phyloP scores from a whole-genome alignment of 2,888 invertebrate species.

The Vesta saturnalis region DNA sequence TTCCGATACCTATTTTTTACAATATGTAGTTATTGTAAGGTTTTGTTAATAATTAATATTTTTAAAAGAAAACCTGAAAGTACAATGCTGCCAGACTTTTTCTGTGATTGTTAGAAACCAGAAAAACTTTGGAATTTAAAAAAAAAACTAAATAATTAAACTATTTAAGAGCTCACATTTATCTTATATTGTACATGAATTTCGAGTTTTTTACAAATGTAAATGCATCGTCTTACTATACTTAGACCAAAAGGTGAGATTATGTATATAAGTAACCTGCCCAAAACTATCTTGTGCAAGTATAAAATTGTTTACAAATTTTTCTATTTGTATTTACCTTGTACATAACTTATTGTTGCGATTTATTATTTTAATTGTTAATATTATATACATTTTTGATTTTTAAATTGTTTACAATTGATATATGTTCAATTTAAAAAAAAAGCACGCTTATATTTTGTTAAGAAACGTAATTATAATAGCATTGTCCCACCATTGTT shows the following conservation, averaged over 20 bases:
- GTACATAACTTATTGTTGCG: slow-evolving; percentile 10
- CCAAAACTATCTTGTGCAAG: neutral
- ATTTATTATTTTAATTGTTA: neutral
- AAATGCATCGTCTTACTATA: neutral
- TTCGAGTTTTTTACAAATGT: neutral
- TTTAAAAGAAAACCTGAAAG: neutral
- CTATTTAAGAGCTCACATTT: neutral
- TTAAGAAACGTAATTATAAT: neutral
- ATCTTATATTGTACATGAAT: neutral
- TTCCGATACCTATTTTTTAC: neutral
- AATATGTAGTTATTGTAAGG: neutral
- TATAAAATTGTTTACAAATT: neutral
- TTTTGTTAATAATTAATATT: no score
- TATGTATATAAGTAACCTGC: neutral
- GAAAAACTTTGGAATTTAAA: neutral
- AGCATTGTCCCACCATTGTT: slow-evolving; percentile 3
- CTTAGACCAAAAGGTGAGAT: neutral
- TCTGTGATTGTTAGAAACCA: neutral
- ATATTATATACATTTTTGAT: neutral
- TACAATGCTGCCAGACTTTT: slow-evolving; percentile 4
- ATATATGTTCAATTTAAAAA: neutral
- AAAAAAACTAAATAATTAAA: neutral
- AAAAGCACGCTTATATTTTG: neutral
- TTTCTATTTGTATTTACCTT: neutral
- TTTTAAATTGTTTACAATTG: neutral